Evolutionary conservation across 2,888 invertebrate species (phyloP).

Genomic region (Hesperia comma): DNA sequence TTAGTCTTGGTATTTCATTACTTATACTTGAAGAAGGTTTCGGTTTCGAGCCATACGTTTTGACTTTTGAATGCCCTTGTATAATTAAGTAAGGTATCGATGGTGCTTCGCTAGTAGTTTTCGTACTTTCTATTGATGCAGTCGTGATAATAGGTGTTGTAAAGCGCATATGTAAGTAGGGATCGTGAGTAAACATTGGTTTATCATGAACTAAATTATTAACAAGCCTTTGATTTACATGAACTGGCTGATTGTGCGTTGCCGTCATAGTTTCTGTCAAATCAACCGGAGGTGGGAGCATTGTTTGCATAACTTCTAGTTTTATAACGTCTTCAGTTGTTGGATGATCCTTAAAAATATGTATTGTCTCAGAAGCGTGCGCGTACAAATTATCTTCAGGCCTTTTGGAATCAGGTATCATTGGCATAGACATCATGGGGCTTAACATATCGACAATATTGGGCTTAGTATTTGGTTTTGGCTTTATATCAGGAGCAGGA

Average conservation of each 20-base stretch:
- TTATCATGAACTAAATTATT: constrained; percentile 53
- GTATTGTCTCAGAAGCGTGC: constrained; percentile 72
- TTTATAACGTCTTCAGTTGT: constrained; percentile 56
- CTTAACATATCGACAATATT: constrained; percentile 70
- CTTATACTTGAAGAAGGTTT: constrained; percentile 62
- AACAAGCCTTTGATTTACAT: constrained; percentile 56
- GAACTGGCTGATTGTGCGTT: constrained; percentile 52
- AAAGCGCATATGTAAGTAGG: constrained; percentile 75
- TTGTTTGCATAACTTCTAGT: constrained; percentile 84
- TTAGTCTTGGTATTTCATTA: constrained; percentile 81
- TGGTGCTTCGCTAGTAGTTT: constrained; percentile 74
- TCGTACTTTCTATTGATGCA: constrained; percentile 76
- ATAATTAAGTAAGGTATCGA: constrained; percentile 89
- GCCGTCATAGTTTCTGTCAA: constrained; percentile 55
- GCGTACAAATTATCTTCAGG: constrained; percentile 75
- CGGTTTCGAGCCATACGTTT: constrained; percentile 89
- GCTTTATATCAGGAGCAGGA: constrained; percentile 47
- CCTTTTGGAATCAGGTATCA: constrained; percentile 68
- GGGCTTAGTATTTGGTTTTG: constrained; percentile 57
- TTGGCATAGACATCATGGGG: constrained; percentile 78
- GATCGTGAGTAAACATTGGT: constrained; percentile 65
- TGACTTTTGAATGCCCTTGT: constrained; percentile 93
- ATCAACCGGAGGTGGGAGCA: constrained; percentile 82
- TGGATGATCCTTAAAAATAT: constrained; percentile 65
- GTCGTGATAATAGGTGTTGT: constrained; percentile 78